Evolutionary conservation across 2,888 invertebrate genomes (phyloP).

Genomic region (Phania funesta): DNA sequence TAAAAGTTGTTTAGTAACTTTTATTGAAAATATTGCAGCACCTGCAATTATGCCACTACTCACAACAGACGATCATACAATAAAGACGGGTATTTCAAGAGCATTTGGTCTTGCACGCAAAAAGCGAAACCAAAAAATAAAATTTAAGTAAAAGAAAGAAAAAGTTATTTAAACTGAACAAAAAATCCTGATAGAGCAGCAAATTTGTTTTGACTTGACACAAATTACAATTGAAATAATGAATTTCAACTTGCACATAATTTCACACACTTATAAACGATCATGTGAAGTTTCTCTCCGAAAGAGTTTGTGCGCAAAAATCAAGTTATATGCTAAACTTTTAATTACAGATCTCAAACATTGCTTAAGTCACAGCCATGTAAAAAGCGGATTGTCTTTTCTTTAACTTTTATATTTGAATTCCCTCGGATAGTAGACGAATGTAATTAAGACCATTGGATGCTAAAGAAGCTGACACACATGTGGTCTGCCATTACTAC

Average conservation of each 20-base stretch:
- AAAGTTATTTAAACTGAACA: slow-evolving; percentile 47
- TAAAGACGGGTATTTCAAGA: neutral
- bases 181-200: slow-evolving; percentile 63
- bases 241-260: neutral
- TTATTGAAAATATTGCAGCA: slow-evolving; percentile 49
- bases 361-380: no score
- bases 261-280: neutral
- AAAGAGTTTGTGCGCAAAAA: neutral
- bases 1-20: slow-evolving; percentile 58
- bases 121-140: neutral
- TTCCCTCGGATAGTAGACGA: no score
- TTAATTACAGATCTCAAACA: no score
- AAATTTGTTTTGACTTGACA: slow-evolving; percentile 66
- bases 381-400: no score
- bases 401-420: no score
- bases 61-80: slow-evolving; percentile 18
- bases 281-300: neutral
- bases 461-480: no score
- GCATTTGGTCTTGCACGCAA: neutral
- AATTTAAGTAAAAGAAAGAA: slow-evolving; percentile 28
- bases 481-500: no score
- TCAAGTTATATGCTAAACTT: no score
- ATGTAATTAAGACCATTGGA: no score
- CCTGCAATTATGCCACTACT: slow-evolving; percentile 34
- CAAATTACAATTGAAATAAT: slow-evolving; percentile 54